phyloP scores from a whole-genome alignment of 1,140 invertebrate species.

The Euglossa dilemma region DNA sequence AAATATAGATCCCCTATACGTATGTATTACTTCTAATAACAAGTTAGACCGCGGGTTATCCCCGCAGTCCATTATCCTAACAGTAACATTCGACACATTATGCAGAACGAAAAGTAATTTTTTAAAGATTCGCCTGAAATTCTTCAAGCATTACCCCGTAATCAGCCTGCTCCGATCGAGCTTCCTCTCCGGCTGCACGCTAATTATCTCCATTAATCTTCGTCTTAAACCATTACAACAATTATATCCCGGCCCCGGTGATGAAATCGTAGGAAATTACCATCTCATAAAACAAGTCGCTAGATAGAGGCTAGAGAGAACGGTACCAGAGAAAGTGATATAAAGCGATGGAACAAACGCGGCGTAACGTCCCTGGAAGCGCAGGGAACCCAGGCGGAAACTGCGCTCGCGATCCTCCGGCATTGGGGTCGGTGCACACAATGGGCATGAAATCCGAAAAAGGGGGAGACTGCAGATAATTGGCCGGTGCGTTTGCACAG shows the following conservation, averaged over 20 bases:
- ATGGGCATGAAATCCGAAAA: conserved; percentile 68
- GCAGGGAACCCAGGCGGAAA: conserved; percentile 36
- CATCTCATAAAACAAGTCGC: not conserved
- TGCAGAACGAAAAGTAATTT: not conserved
- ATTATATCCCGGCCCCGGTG: not conserved
- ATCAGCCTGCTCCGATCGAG: not conserved
- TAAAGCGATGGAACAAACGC: not conserved
- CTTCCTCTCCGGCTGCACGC: not conserved
- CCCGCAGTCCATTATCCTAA: too few species aligned
- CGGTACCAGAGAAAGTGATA: not conserved
- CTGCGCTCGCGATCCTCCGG: conserved; percentile 48
- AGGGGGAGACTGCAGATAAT: conserved; percentile 72
- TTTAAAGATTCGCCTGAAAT: not conserved
- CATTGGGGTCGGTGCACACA: conserved; percentile 55
- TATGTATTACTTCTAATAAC: too few species aligned
- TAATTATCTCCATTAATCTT: not conserved
- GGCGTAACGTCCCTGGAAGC: conserved; percentile 24
- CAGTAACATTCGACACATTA: too few species aligned
- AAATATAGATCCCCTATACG: too few species aligned
- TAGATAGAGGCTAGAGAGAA: not conserved
- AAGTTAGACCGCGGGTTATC: too few species aligned
- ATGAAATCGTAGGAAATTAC: not conserved
- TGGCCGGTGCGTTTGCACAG: conserved; percentile 71
- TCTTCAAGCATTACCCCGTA: not conserved
- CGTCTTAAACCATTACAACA: not conserved